phyloP scores from a whole-genome alignment of 1,140 invertebrate genomes.

The Dreissena polymorpha region DNA sequence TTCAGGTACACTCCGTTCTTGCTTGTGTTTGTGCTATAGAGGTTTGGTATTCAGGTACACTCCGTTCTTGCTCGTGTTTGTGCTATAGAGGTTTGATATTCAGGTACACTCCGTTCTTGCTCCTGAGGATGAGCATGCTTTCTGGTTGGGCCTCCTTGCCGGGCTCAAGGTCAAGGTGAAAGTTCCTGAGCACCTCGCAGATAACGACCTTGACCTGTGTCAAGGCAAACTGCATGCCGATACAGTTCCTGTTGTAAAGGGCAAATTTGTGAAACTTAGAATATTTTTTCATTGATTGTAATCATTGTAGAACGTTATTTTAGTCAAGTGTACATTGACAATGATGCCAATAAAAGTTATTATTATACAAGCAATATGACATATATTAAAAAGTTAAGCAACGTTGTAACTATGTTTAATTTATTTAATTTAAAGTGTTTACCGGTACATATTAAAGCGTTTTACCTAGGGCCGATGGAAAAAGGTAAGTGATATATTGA shows the following conservation, averaged over 20 bases:
- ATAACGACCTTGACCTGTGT: slow-evolving; percentile 62
- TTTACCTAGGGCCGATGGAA: slow-evolving; percentile 64
- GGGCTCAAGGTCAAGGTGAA: slow-evolving; percentile 56
- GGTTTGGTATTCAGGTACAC: slow-evolving; percentile 59
- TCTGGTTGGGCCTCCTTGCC: slow-evolving; percentile 59
- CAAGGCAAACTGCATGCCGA: slow-evolving; percentile 60
- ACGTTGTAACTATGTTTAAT: neutral
- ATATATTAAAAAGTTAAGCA: neutral
- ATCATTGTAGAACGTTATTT: no score
- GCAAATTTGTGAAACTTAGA: neutral
- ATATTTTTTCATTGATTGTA: neutral
- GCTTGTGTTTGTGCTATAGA: slow-evolving; percentile 44
- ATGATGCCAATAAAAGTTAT: neutral
- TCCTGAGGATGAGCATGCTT: slow-evolving; percentile 62
- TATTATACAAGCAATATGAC: neutral
- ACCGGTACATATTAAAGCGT: neutral
- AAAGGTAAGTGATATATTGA: slow-evolving; percentile 60
- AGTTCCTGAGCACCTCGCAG: slow-evolving; percentile 59
- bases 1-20: slow-evolving; percentile 66
- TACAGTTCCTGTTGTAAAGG: slow-evolving; percentile 57
- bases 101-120: slow-evolving; percentile 65
- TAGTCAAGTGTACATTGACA: neutral
- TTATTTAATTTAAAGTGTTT: no score
- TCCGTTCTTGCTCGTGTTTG: slow-evolving; percentile 55
- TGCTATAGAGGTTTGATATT: slow-evolving; percentile 44